Percentiles rank a stretch among this genome's conserved stretches.
phyloP scores from a whole-genome alignment of 2,888 invertebrate species.

The Timema cristinae region DNA sequence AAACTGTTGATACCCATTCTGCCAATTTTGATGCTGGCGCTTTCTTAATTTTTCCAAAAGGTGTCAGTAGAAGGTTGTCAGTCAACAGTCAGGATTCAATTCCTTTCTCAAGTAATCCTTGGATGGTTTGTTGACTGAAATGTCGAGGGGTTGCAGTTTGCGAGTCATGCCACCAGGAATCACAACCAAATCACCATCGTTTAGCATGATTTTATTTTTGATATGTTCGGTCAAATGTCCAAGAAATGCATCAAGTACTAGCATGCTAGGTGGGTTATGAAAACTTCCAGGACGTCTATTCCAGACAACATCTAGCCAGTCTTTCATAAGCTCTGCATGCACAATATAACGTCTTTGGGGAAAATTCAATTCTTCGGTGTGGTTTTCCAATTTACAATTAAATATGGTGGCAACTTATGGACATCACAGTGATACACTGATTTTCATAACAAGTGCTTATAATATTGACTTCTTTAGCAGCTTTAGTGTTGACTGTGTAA shows the following conservation, averaged over 20 bases:
- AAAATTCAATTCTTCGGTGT: constrained; percentile 21
- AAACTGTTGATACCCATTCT: no score
- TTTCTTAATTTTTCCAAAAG: no score
- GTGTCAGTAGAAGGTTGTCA: constrained; percentile 2
- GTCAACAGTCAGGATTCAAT: constrained; percentile 21
- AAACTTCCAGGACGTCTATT: constrained; percentile 25
- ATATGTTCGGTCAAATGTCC: constrained; percentile 26
- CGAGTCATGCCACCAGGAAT: constrained; percentile 28
- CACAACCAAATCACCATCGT: constrained; percentile 24
- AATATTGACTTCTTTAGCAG: constrained; percentile 13
- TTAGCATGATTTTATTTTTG: constrained; percentile 9
- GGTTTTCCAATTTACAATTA: constrained; percentile 23
- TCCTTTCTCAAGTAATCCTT: constrained; percentile 19
- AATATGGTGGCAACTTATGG: constrained; percentile 20
- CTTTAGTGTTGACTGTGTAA: constrained; percentile 22
- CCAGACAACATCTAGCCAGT: constrained; percentile 30
- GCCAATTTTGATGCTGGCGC: no score
- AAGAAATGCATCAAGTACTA: constrained; percentile 27
- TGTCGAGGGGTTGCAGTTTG: constrained; percentile 25
- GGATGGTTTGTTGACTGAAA: constrained; percentile 27
- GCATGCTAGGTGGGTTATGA: constrained; percentile 20
- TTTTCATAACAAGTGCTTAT: constrained; percentile 19
- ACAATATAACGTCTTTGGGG: constrained; percentile 19
- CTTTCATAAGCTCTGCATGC: constrained; percentile 27
- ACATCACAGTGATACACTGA: constrained; percentile 12